Evolutionary conservation across 2,113 vertebrate species (phyloP).

Genomic region (Urocolius indicus): DNA sequence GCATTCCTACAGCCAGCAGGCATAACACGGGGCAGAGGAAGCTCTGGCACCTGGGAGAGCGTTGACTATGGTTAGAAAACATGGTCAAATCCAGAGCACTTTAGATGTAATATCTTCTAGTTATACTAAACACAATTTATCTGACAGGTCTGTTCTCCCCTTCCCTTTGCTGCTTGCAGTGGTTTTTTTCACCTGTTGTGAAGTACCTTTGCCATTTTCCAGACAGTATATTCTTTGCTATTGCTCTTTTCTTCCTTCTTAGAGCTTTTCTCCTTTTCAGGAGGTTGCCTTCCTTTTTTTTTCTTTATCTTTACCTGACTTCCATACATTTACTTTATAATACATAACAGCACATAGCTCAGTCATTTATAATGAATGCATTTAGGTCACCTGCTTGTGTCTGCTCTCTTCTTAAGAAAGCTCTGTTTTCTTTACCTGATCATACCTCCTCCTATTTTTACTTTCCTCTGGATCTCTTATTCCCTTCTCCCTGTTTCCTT

Average conservation of each 20-base stretch:
- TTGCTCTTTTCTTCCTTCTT: background rate
- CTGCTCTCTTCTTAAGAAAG: background rate
- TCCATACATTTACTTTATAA: background rate
- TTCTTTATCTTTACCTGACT: background rate
- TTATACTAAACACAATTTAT: background rate
- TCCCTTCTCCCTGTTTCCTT: background rate
- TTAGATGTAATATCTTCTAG: background rate
- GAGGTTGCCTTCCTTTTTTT: background rate
- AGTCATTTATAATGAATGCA: background rate
- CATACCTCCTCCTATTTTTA: background rate
- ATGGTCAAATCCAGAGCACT: background rate
- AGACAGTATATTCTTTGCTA: background rate
- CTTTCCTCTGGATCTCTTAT: background rate
- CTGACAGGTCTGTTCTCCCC: background rate
- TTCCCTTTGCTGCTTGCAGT: background rate
- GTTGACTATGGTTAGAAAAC: background rate
- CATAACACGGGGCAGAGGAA: background rate
- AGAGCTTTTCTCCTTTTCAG: background rate
- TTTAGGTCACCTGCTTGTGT: background rate
- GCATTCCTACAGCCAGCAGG: background rate
- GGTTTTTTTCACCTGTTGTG: background rate
- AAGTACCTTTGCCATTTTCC: background rate
- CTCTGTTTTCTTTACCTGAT: background rate
- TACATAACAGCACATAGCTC: background rate
- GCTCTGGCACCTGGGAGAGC: background rate